A percentile compares a stretch with the other conserved stretches of the same genome.
Conservation (phyloP, 2,888 invertebrate species). For the Megalurothrips usitatus region DNA sequence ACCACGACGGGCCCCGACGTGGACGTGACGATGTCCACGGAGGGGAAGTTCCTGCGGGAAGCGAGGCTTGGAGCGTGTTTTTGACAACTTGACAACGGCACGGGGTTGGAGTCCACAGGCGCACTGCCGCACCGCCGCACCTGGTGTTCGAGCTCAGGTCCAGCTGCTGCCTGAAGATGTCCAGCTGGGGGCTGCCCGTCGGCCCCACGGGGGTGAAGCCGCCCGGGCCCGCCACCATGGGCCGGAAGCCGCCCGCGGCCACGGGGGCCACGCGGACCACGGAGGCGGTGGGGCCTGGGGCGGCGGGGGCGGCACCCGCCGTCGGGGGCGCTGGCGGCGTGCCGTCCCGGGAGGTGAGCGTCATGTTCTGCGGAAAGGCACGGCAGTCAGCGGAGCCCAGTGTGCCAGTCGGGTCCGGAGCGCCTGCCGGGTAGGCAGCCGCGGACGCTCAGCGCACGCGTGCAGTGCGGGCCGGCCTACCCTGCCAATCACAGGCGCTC, state of each 20-base stretch:
- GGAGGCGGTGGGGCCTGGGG: not conserved
- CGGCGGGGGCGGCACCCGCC: not conserved
- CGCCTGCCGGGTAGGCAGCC: not conserved
- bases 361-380: not conserved
- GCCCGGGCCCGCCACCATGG: not conserved
- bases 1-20: not conserved
- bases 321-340: not conserved
- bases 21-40: not conserved
- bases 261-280: not conserved
- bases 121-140: not conserved
- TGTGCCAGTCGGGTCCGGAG: not conserved
- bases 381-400: not conserved
- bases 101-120: not conserved
- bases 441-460: too few species aligned
- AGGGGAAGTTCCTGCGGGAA: not conserved
- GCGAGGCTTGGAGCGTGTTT: not conserved
- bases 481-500: not conserved
- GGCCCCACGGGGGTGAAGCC: not conserved
- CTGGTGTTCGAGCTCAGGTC: not conserved
- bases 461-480: too few species aligned
- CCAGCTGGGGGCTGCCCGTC: not conserved
- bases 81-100: too few species aligned
- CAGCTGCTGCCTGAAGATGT: slow-evolving; percentile 18
- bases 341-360: not conserved
- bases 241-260: not conserved